These are phyloP conservation scores for Triplophysa yarkandensis DNA, from an alignment of 2,797 vertebrate species.

Conservation along the genomic window DNA sequence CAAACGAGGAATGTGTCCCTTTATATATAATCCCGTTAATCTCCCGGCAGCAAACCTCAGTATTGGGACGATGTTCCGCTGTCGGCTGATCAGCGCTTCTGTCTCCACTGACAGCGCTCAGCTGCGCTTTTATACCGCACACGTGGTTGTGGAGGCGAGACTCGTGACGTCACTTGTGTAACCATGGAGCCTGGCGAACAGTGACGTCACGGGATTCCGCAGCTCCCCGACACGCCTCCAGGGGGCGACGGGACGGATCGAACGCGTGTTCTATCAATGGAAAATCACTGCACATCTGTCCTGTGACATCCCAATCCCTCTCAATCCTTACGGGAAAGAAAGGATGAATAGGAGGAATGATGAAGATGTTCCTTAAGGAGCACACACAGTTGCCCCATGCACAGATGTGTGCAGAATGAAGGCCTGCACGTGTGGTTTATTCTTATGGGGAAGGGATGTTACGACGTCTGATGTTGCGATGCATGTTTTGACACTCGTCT, in stretches of 20 bases:
- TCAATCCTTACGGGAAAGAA: neutral
- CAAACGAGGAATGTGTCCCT: neutral
- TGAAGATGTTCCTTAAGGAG: too few species aligned
- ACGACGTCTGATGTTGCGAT: too few species aligned
- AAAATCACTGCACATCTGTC: conserved; percentile 48
- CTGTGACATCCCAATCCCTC: neutral
- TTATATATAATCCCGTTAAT: neutral
- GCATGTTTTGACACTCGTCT: too few species aligned
- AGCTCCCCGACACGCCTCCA: conserved; percentile 53
- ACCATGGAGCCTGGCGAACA: conserved; percentile 60
- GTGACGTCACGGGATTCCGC: conserved; percentile 78
- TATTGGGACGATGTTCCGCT: neutral
- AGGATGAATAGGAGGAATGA: neutral
- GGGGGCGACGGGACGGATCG: conserved; percentile 39
- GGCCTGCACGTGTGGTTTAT: too few species aligned
- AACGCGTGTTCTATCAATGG: conserved; percentile 51
- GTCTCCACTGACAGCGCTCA: neutral
- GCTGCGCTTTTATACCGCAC: conserved; percentile 63
- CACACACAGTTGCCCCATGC: too few species aligned
- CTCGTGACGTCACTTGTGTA: conserved; percentile 64
- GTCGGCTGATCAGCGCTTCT: conserved; percentile 30
- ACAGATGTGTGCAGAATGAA: too few species aligned
- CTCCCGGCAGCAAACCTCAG: conserved; percentile 1
- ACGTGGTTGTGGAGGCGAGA: conserved; percentile 66
- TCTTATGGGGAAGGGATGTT: too few species aligned